A percentile compares a stretch with the other conserved stretches of the same genome.
phyloP scores from a whole-genome alignment of 2,888 invertebrate species.

The Strigamia maritima region DNA sequence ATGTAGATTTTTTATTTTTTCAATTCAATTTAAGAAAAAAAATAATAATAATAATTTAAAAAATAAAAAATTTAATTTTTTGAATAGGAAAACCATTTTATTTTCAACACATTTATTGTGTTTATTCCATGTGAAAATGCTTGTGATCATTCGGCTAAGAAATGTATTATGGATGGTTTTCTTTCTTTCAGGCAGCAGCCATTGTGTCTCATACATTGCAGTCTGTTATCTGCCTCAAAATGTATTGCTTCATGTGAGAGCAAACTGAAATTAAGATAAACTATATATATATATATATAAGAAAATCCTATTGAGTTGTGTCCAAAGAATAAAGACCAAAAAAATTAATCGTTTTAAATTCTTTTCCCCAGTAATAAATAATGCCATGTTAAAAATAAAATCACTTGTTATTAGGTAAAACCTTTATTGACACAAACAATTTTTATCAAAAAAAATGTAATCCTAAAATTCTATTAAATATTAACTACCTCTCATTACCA shows the following conservation, averaged over 20 bases:
- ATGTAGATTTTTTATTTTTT: background rate
- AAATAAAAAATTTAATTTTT: background rate
- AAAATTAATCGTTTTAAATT: constrained; percentile 1
- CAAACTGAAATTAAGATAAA: background rate
- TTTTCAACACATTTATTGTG: no score
- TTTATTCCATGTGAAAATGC: background rate
- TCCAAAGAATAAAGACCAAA: background rate
- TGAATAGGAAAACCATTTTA: no score
- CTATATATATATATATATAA: background rate
- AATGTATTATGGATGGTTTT: background rate
- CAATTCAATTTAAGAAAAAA: background rate
- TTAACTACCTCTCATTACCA: no score
- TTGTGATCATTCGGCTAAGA: background rate
- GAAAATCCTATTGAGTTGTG: background rate
- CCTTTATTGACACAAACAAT: background rate
- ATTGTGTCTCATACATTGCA: background rate
- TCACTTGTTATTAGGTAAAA: background rate
- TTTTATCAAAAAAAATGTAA: background rate
- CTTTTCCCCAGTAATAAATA: background rate
- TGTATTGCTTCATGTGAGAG: background rate
- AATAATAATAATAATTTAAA: background rate
- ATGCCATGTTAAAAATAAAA: no score
- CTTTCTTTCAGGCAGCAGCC: background rate
- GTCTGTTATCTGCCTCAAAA: background rate
- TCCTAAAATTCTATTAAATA: no score